phyloP scores from a whole-genome alignment of 2,888 invertebrate species.

The Thysanoteuthis rhombus region DNA sequence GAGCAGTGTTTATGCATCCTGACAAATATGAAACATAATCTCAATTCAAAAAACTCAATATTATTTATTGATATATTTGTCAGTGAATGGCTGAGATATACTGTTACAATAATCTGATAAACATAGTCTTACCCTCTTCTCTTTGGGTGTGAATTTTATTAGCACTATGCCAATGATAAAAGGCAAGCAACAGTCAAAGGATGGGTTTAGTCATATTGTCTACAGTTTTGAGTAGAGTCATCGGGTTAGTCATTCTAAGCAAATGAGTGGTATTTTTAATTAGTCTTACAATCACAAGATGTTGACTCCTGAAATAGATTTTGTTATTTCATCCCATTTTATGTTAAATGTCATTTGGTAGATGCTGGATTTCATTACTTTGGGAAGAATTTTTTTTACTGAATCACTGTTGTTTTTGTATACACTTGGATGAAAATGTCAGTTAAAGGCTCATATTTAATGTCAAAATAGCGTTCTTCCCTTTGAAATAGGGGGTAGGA shows the following conservation, averaged over 20 bases:
- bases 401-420: not conserved
- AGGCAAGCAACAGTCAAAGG: not conserved
- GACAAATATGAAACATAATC: too few relatives aligned
- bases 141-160: not conserved
- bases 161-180: not conserved
- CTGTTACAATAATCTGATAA: not conserved
- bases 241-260: too few relatives aligned
- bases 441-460: not conserved
- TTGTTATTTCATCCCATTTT: not conserved
- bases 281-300: fast-evolving
- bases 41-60: too few relatives aligned
- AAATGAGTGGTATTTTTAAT: not conserved
- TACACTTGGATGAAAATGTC: not conserved
- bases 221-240: too few relatives aligned
- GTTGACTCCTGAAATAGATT: not conserved
- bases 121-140: not conserved
- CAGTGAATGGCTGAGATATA: not conserved
- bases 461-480: not conserved
- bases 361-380: not conserved
- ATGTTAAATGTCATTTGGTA: not conserved
- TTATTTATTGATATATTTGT: not conserved
- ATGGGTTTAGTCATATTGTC: too few relatives aligned
- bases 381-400: not conserved
- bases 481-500: not conserved
- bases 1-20: too few relatives aligned